Evolutionary conservation across 2,888 invertebrate species (phyloP), one percentile per base, ranked within the genome.

Genomic region (Osedax fenrisi): DNA sequence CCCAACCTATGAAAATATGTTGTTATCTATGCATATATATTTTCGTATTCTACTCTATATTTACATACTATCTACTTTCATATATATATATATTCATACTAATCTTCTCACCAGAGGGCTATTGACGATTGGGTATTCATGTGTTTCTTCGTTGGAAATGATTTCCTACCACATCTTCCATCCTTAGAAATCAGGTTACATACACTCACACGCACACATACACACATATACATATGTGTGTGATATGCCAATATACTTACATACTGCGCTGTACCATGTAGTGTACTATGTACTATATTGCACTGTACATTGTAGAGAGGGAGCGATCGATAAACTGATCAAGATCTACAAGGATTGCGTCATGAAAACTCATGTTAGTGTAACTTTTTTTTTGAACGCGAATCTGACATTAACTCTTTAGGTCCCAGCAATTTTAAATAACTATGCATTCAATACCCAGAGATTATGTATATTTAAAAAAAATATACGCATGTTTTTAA

Each of bases 91-190:
- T 10, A 21, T 64, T 22, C 75, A 2, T n/a, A n/a, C n/a, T n/a
- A n/a, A n/a, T n/a, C n/a, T 72, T 73, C 75, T 70, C 80, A 81
- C n/a, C 80, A 86, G 84, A 81, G 97, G 75, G 94, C 90, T 0
- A 84, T 99, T 21, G 98, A 98, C 83, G 98, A 99, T 86, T 99
- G 97, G 97, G 97, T 89, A 21, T 88, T 89, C 80, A 95, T 98
- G 94, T 98, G 98, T 83, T 98, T 99, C 87, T 98, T 98, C 85
- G 96, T 97, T 72, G 98, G 98, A 69, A 98, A 98, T 83, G 98
- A 98, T 86, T 98, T 98, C 84, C 85, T 98, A 80, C 98, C 98
- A 0, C 98, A 99, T 87, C 87, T 98, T 78, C 98, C 98, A 2
- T 95, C 95, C 72, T 86, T 98, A 79, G 97, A 98, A 88, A 98